Percentiles rank a stretch among this genome's conserved stretches.
phyloP scores from a whole-genome alignment of 2,113 vertebrate species.

The Oxygymnocypris stewartii region DNA sequence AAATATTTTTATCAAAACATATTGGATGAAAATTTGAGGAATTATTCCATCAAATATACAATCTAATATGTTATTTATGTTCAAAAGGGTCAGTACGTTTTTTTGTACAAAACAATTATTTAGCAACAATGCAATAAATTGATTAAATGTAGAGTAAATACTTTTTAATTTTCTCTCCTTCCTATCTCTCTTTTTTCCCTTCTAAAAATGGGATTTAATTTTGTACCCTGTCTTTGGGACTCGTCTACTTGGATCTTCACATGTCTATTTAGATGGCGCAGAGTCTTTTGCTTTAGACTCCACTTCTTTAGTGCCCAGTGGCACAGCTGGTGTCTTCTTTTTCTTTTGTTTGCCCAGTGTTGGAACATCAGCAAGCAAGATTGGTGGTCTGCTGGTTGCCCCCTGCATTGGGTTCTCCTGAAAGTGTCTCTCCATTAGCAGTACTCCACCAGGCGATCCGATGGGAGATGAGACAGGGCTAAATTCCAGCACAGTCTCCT shows the following conservation, averaged over 20 bases:
- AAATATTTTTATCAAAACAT: neutral
- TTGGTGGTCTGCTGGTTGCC: neutral
- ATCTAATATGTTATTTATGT: too few relatives aligned
- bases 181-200: neutral
- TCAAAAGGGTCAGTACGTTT: too few relatives aligned
- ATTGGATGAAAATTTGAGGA: neutral
- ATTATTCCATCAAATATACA: too few relatives aligned
- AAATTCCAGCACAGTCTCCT: neutral
- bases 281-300: neutral
- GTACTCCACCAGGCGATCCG: neutral
- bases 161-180: too few relatives aligned
- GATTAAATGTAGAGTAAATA: too few relatives aligned
- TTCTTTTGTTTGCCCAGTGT: neutral
- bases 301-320: neutral
- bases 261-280: neutral
- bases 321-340: too few relatives aligned
- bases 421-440: slow-evolving; percentile 13
- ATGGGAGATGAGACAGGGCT: neutral
- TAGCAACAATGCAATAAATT: too few relatives aligned
- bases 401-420: neutral
- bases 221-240: too few relatives aligned
- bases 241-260: neutral
- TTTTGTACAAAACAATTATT: too few relatives aligned
- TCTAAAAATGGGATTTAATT: neutral
- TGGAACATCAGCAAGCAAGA: neutral